A percentile compares a stretch with the other conserved stretches of the same genome.
Conservation (phyloP, 1,140 invertebrate genomes). For the Trachelipus rathkii region DNA sequence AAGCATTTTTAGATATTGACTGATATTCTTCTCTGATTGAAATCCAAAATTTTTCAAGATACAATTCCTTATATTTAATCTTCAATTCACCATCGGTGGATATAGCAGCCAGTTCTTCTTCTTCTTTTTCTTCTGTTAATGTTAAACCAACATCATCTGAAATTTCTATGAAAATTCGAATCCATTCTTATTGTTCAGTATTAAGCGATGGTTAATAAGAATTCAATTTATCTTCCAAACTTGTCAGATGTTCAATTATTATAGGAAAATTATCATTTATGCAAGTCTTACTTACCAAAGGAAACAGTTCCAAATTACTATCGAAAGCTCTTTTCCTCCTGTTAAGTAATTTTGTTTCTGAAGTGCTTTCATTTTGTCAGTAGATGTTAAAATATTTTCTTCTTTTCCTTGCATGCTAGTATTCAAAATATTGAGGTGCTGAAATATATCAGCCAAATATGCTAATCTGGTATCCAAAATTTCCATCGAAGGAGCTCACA, state of each 20-base stretch:
- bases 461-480: background rate
- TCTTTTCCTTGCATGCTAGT: background rate
- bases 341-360: background rate
- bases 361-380: slow-evolving; percentile 16
- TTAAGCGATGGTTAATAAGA: slow-evolving; percentile 7
- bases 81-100: too few species aligned
- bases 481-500: background rate
- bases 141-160: too few species aligned
- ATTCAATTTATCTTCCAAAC: slow-evolving; percentile 6
- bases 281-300: background rate
- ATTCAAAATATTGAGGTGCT: background rate
- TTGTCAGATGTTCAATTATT: slow-evolving; percentile 8
- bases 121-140: too few species aligned
- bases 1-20: too few species aligned
- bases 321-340: background rate
- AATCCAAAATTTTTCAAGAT: too few species aligned
- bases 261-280: slow-evolving; percentile 1
- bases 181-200: background rate
- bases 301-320: background rate
- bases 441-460: slow-evolving; percentile 8
- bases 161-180: too few species aligned
- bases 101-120: too few species aligned
- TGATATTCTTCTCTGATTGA: too few species aligned
- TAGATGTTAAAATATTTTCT: slow-evolving; percentile 1
- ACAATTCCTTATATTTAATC: too few species aligned